These are phyloP conservation scores for Plutella xylostella DNA, from an alignment of 2,888 invertebrate genomes.

Conservation along the genomic window DNA sequence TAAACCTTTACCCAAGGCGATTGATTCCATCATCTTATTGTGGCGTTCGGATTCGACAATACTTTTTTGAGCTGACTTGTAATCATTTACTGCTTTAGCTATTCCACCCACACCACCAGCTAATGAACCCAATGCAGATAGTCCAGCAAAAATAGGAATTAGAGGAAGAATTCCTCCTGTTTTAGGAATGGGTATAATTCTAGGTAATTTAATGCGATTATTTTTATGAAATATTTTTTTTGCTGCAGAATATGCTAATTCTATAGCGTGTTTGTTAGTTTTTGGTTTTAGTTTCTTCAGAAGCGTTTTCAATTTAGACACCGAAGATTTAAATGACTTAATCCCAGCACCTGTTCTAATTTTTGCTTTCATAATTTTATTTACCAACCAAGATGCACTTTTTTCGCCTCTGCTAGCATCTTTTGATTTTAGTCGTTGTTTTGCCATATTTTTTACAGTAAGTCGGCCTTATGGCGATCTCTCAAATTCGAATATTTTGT, in stretches of 20 bases:
- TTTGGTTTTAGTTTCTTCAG: conserved; percentile 17
- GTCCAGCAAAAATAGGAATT: too few species aligned
- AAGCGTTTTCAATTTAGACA: conserved; percentile 11
- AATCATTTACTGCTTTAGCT: too few species aligned
- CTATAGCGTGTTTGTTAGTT: conserved; percentile 14
- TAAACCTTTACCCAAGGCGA: conserved; percentile 28
- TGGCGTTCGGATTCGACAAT: too few species aligned
- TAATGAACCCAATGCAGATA: conserved; percentile 30
- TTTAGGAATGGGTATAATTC: conserved; percentile 31
- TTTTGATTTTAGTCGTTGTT: conserved; percentile 8
- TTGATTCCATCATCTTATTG: conserved; percentile 39
- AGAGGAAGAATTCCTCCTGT: too few species aligned
- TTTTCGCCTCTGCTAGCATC: conserved; percentile 11
- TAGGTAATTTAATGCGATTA: conserved; percentile 19
- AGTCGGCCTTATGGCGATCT: too few species aligned
- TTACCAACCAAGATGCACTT: conserved; percentile 9
- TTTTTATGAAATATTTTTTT: conserved; percentile 16
- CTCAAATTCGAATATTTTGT: too few species aligned
- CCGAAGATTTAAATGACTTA: not conserved
- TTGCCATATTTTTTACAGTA: too few species aligned
- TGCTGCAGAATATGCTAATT: conserved; percentile 15
- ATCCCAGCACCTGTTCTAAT: not conserved
- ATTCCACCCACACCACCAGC: conserved; percentile 32
- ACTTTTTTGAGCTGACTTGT: too few species aligned
- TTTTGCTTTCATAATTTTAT: too few species aligned